Percentiles rank a stretch among this genome's conserved stretches.
Evolutionary conservation across 2,888 invertebrate genomes (phyloP).

Genomic region (Congeria kusceri): DNA sequence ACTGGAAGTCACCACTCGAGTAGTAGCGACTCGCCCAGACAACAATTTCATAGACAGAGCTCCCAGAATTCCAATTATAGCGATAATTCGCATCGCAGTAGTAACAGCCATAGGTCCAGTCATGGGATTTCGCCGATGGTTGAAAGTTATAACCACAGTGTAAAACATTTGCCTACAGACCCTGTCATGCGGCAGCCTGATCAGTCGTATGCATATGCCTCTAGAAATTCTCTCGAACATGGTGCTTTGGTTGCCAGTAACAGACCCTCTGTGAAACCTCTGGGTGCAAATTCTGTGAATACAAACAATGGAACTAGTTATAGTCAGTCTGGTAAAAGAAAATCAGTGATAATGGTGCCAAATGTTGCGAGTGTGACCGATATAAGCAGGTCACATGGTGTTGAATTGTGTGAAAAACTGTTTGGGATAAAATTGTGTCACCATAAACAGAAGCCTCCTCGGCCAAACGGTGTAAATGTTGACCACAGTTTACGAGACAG

Average conservation of each 20-base stretch:
- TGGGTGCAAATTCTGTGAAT: not conserved
- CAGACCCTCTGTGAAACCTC: not conserved
- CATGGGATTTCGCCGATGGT: not conserved
- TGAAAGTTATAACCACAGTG: constrained; percentile 4
- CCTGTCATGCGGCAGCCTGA: constrained; percentile 34
- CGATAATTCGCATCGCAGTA: constrained; percentile 14
- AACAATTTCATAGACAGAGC: constrained; percentile 16
- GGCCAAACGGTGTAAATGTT: constrained; percentile 61
- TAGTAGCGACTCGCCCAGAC: constrained; percentile 47
- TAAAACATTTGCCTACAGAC: constrained; percentile 36
- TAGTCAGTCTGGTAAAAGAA: constrained; percentile 59
- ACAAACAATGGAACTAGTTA: constrained; percentile 7
- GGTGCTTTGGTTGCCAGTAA: too few relatives aligned
- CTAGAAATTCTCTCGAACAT: constrained; percentile 21
- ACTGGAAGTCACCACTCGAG: constrained; percentile 40
- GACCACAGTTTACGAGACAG: constrained; percentile 68
- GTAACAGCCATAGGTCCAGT: constrained; percentile 3
- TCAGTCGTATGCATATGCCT: constrained; percentile 45
- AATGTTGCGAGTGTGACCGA: constrained; percentile 40
- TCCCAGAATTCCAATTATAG: constrained; percentile 19
- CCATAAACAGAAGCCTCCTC: constrained; percentile 70
- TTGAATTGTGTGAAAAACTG: constrained; percentile 75
- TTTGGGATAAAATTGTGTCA: constrained; percentile 77
- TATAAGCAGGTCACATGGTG: constrained; percentile 59
- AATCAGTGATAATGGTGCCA: constrained; percentile 57